A percentile compares a stretch with the other conserved stretches of the same genome.
These are phyloP conservation scores for Tetragonisca angustula DNA, from an alignment of 2,888 invertebrate species.

Conservation along the genomic window DNA sequence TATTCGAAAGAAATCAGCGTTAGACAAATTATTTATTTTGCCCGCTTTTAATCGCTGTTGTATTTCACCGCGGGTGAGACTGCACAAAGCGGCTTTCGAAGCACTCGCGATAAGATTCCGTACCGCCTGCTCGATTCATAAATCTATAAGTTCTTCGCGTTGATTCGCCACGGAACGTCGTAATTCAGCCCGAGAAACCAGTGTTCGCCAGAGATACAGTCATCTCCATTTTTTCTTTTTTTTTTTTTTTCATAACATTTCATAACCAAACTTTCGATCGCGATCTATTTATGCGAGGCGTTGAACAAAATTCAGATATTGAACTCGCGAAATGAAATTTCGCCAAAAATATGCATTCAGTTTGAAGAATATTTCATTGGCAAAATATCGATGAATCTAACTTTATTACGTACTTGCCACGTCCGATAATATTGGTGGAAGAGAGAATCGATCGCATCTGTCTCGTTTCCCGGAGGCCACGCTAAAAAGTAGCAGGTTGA, in stretches of 20 bases:
- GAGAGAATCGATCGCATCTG: constrained; percentile 24
- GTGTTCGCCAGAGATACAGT: neutral
- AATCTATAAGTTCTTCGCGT: neutral
- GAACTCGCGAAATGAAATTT: neutral
- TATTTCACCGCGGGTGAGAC: neutral
- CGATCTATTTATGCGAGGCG: neutral
- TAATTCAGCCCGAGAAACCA: neutral
- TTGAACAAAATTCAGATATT: neutral
- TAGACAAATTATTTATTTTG: neutral
- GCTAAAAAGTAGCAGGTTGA: constrained; percentile 43
- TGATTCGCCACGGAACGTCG: neutral
- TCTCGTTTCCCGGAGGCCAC: constrained; percentile 25
- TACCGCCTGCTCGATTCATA: constrained; percentile 6
- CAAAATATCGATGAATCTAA: constrained; percentile 10
- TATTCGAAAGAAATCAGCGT: too few relatives aligned
- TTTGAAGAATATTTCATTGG: neutral
- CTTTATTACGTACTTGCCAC: neutral
- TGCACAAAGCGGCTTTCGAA: constrained; percentile 3
- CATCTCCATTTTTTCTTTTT: neutral
- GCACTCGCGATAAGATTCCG: constrained; percentile 1
- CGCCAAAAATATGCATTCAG: neutral
- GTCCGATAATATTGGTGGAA: neutral
- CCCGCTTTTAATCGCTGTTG: neutral
- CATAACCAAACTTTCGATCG: neutral
- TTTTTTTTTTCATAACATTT: neutral